Conservation (phyloP, 2,888 invertebrate genomes). For the Junonia oenone region DNA sequence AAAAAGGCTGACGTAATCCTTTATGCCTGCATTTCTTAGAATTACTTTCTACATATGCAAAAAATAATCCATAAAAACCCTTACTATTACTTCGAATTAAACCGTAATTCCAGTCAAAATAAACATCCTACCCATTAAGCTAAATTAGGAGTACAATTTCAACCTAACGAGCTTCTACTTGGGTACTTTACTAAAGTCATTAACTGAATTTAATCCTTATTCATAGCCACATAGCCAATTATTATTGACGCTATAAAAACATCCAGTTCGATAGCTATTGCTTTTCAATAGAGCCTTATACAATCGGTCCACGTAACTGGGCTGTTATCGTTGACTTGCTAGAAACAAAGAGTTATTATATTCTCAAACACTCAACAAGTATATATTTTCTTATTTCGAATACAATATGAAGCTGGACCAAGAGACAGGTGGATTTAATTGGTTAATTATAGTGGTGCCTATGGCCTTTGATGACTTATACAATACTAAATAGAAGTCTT, state of each 20-base stretch:
- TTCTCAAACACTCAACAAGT: conserved; percentile 3
- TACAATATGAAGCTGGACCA: conserved; percentile 14
- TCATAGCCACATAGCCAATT: neutral
- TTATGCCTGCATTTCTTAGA: too few relatives aligned
- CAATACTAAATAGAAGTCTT: neutral
- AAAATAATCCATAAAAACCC: too few relatives aligned
- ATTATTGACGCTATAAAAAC: neutral
- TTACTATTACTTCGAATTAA: too few relatives aligned
- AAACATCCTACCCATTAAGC: too few relatives aligned
- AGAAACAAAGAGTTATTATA: conserved; percentile 20
- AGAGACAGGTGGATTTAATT: conserved; percentile 12
- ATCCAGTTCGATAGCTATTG: neutral
- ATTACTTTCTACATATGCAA: too few relatives aligned
- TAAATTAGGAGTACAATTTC: too few relatives aligned
- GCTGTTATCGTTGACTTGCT: conserved; percentile 14
- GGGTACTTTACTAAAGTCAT: neutral
- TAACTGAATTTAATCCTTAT: neutral
- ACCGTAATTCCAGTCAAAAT: too few relatives aligned
- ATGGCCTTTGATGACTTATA: conserved; percentile 12
- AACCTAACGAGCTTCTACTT: too few relatives aligned
- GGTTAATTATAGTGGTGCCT: conserved; percentile 14
- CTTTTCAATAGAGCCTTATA: neutral
- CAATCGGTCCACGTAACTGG: neutral
- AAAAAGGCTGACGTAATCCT: too few relatives aligned
- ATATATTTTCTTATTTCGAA: conserved; percentile 16